Evolutionary conservation across 2,113 vertebrate species (phyloP), one percentile per base, ranked within the genome.

Genomic region (Toxostoma redivivum): DNA sequence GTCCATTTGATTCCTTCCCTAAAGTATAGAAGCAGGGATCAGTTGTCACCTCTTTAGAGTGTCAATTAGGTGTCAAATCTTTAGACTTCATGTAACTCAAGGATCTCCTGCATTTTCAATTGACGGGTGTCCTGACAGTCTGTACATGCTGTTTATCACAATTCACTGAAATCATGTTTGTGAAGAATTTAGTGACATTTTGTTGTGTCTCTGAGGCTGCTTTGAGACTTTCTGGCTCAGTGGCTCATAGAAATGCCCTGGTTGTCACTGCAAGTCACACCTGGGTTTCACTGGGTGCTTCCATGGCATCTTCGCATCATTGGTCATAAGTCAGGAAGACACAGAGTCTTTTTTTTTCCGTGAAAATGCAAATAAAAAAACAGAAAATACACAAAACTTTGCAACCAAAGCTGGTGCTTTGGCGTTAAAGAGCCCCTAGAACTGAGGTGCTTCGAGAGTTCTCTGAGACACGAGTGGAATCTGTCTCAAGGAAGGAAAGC

Each of bases 391-490:
- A 40, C 35, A 64, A 9, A 91, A 64, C 38, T 44, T 38, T 1
- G 7, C 25, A 80, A 54, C 3, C 67, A 54, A 57, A 78, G 53
- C 28, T 53, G 33, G 24, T 62, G 35, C 44, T 84, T 73, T 30
- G 40, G 38, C 11, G 1, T 21, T 19, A 6, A 19, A 60, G 15
- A 15, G 7, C 47, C 79, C 42, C 42, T 54, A 24, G 76, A 66
- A 25, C 67, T 24, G 33, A 57, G 56, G 42, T 42, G 12, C 51
- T 42, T 51, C 11, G 48, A 9, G 31, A 87, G 33, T 30, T 83
- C 56, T 14, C 51, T 87, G 65, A 1, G 4, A 18, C 13, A 4
- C 0, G 2, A 1, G 21, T 57, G 73, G 58, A 51, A 18, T 33
- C 17, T 4, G 2, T 38, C 54, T 50, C n/a, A 33, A 15, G 35